These are phyloP conservation scores for Cottus gobio DNA, from an alignment of 2,113 vertebrate species.

Conservation along the genomic window DNA sequence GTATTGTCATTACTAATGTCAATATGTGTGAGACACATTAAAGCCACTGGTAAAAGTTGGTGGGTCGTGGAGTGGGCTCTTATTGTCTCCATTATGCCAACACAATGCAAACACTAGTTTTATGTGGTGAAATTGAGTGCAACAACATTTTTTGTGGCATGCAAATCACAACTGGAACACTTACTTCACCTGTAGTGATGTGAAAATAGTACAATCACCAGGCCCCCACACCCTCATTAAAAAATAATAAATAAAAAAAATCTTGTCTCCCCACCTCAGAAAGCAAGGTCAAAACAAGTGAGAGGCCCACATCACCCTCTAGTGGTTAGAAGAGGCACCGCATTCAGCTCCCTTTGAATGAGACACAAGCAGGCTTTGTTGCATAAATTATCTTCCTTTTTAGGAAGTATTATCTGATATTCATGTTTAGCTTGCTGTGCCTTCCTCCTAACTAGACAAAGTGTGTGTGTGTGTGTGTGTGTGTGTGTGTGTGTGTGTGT, in stretches of 20 bases:
- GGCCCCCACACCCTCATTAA: neutral
- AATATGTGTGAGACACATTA: neutral
- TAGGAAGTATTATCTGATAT: slow-evolving; percentile 32
- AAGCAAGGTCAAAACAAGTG: slow-evolving; percentile 75
- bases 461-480: neutral
- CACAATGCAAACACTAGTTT: slow-evolving; percentile 59
- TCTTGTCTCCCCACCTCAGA: slow-evolving; percentile 55
- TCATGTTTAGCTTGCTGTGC: slow-evolving; percentile 27
- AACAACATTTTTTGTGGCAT: slow-evolving; percentile 50
- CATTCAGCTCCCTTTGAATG: slow-evolving; percentile 11
- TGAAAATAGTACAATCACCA: slow-evolving; percentile 30
- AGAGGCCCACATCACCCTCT: slow-evolving; percentile 73
- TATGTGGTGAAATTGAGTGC: slow-evolving; percentile 31
- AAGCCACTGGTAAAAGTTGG: neutral
- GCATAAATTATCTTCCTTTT: slow-evolving; percentile 39
- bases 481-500: no score
- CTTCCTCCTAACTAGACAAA: slow-evolving; percentile 20
- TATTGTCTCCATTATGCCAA: slow-evolving; percentile 61
- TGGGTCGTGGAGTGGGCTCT: slow-evolving; percentile 26
- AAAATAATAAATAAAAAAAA: slow-evolving; percentile 1
- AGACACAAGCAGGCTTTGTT: slow-evolving; percentile 33
- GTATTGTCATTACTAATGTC: neutral
- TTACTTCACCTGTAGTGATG: slow-evolving; percentile 31
- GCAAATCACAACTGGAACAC: slow-evolving; percentile 52
- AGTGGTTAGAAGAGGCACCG: slow-evolving; percentile 50